Evolutionary conservation across 2,797 vertebrate genomes (phyloP), one percentile per base, ranked within the genome.

Genomic region (Octomys mimax): DNA sequence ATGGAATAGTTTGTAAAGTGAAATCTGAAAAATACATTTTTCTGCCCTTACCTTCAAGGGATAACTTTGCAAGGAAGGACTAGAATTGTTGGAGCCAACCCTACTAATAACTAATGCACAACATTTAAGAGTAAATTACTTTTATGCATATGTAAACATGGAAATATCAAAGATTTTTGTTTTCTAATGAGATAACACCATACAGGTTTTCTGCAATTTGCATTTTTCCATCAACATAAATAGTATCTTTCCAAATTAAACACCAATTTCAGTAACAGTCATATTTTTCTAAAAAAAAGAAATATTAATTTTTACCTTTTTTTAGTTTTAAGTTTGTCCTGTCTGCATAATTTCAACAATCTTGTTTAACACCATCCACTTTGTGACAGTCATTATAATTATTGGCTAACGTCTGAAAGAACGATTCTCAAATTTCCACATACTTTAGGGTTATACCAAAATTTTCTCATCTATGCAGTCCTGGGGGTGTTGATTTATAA

Each of bases 361-460:
- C 14, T 86, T 73, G 33, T 86, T 92, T 82, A 91, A 36, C 31
- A 82, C 19, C 54, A 82, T 61, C 57, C 68, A 64, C n/a, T 31
- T 71, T 18, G 21, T 46, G 75, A 12, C n/a, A 95, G 57, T 57
- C 89, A 66, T 22, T 82, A 22, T 70, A 71, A 78, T 89, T 83
- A 26, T 28, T 86, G 91, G 31, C 28, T 79, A 89, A 83, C 18
- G 31, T 73, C 31, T 64, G 87, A 54, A 90, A 42, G 52, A 94
- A 8, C 31, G 24, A 80, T 81, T 90, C 61, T 95, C 71, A 59
- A 87, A 87, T 79, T 93, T 96, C 86, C 83, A 31, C n/a, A 66
- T 59, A 2, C 59, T 42, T 95, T 21, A 39, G 7, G 2, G 31
- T 68, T 70, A 26, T 83, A 79, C 12, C 14, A 61, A 16, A 66